These are phyloP conservation scores for Panthera uncia DNA, from an alignment of 2,113 vertebrate genomes.

Conservation along the genomic window DNA sequence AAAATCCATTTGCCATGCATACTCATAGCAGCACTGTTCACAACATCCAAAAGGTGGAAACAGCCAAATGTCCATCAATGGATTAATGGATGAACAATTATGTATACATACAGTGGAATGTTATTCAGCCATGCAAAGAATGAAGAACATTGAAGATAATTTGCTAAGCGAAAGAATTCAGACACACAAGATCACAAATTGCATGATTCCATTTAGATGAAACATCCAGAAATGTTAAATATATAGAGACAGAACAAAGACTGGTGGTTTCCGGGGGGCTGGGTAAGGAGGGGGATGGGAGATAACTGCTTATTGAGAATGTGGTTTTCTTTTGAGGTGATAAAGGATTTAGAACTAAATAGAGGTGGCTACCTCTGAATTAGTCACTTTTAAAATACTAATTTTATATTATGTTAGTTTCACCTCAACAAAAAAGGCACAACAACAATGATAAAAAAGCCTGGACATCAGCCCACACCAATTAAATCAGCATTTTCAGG, in stretches of 20 bases:
- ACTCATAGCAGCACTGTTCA: background rate
- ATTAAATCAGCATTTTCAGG: background rate
- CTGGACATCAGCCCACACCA: background rate
- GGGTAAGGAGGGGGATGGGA: background rate
- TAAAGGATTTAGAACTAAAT: background rate
- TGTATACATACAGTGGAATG: background rate
- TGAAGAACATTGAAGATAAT: background rate
- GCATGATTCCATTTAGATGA: background rate
- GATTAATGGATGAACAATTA: background rate
- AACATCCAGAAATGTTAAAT: background rate
- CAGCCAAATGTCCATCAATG: background rate
- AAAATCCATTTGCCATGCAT: background rate
- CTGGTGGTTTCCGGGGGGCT: background rate
- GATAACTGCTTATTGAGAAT: background rate
- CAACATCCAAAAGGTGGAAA: background rate
- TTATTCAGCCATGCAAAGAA: background rate
- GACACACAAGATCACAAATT: background rate
- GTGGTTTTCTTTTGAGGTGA: background rate
- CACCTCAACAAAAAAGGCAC: background rate
- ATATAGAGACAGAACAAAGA: background rate
- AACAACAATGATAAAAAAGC: background rate
- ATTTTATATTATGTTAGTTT: background rate
- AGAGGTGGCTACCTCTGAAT: no score
- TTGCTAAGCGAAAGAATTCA: background rate
- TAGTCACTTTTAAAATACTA: background rate